Conservation (phyloP, 2,888 invertebrate genomes). For the Octonoba sinensis region DNA sequence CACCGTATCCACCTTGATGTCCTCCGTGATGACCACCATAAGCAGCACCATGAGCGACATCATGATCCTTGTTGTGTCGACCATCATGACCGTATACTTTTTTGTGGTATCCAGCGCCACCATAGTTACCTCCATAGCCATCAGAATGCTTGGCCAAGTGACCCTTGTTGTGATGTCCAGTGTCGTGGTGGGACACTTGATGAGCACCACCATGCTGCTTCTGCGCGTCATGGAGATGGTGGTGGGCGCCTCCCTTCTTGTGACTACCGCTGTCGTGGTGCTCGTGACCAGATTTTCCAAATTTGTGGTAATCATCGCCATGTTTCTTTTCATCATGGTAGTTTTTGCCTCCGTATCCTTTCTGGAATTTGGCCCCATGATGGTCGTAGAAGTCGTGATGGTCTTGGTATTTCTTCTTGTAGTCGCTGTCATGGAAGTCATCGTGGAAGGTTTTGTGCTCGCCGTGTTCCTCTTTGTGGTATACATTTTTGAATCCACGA, state of each 20-base stretch:
- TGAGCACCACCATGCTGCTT: slow-evolving; percentile 60
- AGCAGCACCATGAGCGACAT: slow-evolving; percentile 36
- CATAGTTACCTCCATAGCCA: slow-evolving; percentile 40
- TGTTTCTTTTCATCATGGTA: slow-evolving; percentile 57
- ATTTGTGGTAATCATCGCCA: slow-evolving; percentile 55
- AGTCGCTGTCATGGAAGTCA: slow-evolving; percentile 63
- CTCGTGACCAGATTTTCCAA: slow-evolving; percentile 52
- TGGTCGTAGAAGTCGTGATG: slow-evolving; percentile 62
- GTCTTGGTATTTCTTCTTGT: slow-evolving; percentile 64
- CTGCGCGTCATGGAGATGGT: slow-evolving; percentile 39
- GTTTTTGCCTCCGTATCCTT: slow-evolving; percentile 53
- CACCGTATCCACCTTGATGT: slow-evolving; percentile 39
- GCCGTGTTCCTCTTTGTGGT: slow-evolving; percentile 64
- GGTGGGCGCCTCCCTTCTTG: slow-evolving; percentile 52
- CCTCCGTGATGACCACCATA: slow-evolving; percentile 63
- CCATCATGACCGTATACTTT: slow-evolving; percentile 49
- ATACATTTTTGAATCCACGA: slow-evolving; percentile 63
- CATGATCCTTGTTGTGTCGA: slow-evolving; percentile 44
- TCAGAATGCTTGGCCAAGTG: slow-evolving; percentile 36
- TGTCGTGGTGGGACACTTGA: slow-evolving; percentile 36
- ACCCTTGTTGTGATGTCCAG: slow-evolving; percentile 53
- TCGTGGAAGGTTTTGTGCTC: slow-evolving; percentile 63
- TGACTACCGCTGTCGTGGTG: slow-evolving; percentile 44
- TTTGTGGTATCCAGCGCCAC: slow-evolving; percentile 58
- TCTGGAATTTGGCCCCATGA: slow-evolving; percentile 60